Conservation (phyloP, 2,888 invertebrate genomes). For the Pachycephus smyrnensis region DNA sequence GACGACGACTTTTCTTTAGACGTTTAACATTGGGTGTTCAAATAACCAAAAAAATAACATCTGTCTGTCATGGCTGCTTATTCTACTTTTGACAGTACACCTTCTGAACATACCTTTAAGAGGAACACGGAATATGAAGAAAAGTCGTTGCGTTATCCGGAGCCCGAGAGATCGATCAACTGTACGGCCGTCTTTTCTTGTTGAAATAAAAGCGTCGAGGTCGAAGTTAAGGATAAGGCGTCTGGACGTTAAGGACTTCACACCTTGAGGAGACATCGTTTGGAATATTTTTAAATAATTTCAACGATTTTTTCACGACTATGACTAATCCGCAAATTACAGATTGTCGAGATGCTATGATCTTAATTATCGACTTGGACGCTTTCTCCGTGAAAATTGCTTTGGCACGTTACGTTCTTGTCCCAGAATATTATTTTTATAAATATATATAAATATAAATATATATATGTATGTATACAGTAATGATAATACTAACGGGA, state of each 20-base stretch:
- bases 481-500: conserved; percentile 41
- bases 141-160: background rate
- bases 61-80: background rate
- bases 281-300: background rate
- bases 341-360: conserved; percentile 6
- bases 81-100: background rate
- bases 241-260: background rate
- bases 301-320: background rate
- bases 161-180: background rate
- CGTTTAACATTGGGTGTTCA: background rate
- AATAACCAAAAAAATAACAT: background rate
- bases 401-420: conserved; percentile 54
- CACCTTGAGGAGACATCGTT: background rate
- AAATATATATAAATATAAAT: conserved; percentile 53
- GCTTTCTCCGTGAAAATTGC: conserved; percentile 45
- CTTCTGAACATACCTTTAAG: background rate
- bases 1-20: background rate
- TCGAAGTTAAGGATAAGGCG: background rate
- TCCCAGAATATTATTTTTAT: conserved; percentile 64
- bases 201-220: background rate
- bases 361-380: background rate
- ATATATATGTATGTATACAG: conserved; percentile 54
- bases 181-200: background rate
- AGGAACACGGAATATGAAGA: background rate
- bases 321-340: background rate